Conservation (phyloP, 2,888 invertebrate species). For the Trichacis sp. region DNA sequence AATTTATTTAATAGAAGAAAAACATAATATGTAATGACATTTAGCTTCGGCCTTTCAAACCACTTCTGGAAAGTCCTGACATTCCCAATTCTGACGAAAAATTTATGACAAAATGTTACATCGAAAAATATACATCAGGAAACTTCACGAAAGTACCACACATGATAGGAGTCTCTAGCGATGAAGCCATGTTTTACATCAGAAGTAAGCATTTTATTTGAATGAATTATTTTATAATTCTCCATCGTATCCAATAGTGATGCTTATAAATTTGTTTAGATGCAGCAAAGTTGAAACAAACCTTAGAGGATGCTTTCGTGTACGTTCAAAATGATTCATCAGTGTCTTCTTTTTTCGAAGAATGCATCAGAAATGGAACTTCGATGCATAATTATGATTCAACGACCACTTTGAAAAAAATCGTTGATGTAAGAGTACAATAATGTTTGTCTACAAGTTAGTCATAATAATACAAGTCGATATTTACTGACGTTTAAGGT, state of each 20-base stretch:
- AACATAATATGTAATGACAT: too few relatives aligned
- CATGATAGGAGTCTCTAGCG: constrained; percentile 69
- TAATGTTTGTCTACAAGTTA: too few relatives aligned
- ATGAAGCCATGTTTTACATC: constrained; percentile 38
- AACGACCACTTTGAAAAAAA: neutral
- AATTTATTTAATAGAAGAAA: too few relatives aligned
- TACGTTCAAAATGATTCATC: neutral
- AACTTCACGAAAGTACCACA: constrained; percentile 71
- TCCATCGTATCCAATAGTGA: too few relatives aligned
- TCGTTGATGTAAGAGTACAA: neutral
- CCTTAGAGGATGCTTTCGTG: neutral
- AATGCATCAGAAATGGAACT: neutral
- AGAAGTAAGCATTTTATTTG: constrained; percentile 23
- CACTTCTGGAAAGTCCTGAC: constrained; percentile 70
- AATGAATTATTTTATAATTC: too few relatives aligned
- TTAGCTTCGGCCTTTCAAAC: constrained; percentile 64
- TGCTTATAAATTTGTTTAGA: neutral
- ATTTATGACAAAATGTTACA: constrained; percentile 70
- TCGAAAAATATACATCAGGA: constrained; percentile 66
- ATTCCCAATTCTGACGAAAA: constrained; percentile 67
- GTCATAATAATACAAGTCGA: too few relatives aligned
- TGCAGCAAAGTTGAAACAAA: neutral
- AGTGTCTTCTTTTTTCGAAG: neutral
- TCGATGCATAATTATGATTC: neutral
- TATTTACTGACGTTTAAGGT: too few relatives aligned